A percentile compares a stretch with the other conserved stretches of the same genome.
phyloP scores from a whole-genome alignment of 2,797 vertebrate species.

The Pipistrellus kuhlii region DNA sequence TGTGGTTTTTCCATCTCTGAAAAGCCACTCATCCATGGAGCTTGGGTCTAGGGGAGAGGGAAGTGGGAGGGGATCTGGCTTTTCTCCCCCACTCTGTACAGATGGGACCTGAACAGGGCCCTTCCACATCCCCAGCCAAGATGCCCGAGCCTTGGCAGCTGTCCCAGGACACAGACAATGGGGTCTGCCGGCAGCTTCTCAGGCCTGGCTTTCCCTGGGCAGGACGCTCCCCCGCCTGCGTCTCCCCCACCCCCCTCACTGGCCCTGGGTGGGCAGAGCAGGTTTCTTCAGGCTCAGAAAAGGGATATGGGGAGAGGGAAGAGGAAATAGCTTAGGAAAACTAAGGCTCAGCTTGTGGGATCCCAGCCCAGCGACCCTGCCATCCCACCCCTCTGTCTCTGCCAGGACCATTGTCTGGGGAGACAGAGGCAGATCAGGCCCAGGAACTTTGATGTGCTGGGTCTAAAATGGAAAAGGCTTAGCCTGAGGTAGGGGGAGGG shows the following conservation, averaged over 20 bases:
- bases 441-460: not conserved
- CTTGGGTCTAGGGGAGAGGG: not conserved
- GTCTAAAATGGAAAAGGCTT: not conserved
- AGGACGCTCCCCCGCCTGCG: not conserved
- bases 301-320: not conserved
- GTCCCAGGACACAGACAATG: constrained; percentile 83
- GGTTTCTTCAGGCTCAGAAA: constrained; percentile 68
- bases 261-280: constrained; percentile 55
- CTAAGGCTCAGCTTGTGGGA: constrained; percentile 59
- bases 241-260: not conserved
- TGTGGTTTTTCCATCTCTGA: constrained; percentile 70
- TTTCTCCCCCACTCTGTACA: constrained; percentile 73
- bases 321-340: constrained; percentile 46
- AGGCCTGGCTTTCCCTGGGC: constrained; percentile 66
- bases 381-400: constrained; percentile 43
- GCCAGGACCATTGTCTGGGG: not conserved
- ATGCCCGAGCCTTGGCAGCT: constrained; percentile 79
- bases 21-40: constrained; percentile 73
- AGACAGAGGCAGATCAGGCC: not conserved
- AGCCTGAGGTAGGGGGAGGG: not conserved
- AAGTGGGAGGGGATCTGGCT: constrained; percentile 66
- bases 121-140: constrained; percentile 71
- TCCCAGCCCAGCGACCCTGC: not conserved
- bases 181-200: constrained; percentile 73
- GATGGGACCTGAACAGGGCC: constrained; percentile 80